Conservation (phyloP, 2,113 vertebrate genomes). For the Tyto alba region DNA sequence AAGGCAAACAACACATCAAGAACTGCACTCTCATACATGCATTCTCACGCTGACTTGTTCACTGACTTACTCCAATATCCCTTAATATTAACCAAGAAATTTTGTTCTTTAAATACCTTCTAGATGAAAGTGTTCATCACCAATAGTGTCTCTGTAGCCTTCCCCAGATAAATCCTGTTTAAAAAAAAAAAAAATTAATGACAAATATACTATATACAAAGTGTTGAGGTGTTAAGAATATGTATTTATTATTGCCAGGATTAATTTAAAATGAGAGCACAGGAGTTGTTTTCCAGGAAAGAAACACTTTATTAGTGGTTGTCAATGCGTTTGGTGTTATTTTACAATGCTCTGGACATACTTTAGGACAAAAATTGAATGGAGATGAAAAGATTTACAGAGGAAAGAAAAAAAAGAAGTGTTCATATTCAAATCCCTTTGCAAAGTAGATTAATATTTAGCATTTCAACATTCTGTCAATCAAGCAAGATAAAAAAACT, state of each 20-base stretch:
- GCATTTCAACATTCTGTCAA: neutral
- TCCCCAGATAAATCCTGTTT: conserved; percentile 84
- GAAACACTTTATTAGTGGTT: neutral
- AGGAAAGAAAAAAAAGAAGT: neutral
- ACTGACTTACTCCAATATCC: neutral
- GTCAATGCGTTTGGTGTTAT: neutral
- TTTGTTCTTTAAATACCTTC: conserved; percentile 79
- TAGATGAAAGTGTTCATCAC: conserved; percentile 89
- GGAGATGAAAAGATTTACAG: neutral
- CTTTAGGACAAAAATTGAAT: neutral
- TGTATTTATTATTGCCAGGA: neutral
- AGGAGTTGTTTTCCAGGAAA: neutral
- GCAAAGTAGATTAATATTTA: neutral
- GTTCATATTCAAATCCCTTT: neutral
- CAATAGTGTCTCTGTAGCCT: conserved; percentile 79
- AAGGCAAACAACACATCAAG: neutral
- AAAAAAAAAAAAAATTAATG: conserved; percentile 16
- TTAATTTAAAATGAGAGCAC: neutral
- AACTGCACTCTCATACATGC: neutral
- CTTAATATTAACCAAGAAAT: neutral
- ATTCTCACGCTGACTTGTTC: neutral
- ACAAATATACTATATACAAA: neutral
- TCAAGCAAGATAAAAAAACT: neutral
- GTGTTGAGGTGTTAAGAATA: neutral
- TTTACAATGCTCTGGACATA: neutral